Conservation (phyloP, 2,113 vertebrate genomes). For the Gopherus evgoodei region DNA sequence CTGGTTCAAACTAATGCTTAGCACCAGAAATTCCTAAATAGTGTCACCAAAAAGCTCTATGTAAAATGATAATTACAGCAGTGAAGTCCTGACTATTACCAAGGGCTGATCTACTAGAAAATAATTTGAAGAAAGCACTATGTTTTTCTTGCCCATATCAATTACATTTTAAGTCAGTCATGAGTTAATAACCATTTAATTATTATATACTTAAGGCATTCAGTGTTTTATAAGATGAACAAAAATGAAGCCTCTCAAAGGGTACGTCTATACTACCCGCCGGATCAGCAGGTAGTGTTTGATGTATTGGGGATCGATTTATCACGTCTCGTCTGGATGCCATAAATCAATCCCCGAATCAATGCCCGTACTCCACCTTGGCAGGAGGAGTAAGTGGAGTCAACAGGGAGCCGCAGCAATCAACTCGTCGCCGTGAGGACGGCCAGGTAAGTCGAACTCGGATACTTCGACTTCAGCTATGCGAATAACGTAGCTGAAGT, state of each 20-base stretch:
- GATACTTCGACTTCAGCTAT: too few species aligned
- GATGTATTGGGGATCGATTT: too few species aligned
- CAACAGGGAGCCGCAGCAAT: too few species aligned
- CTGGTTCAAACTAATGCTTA: neutral
- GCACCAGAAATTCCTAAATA: neutral
- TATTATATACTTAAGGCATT: neutral
- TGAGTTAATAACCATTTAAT: neutral
- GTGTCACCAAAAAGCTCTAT: rapidly evolving
- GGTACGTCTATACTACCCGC: too few species aligned
- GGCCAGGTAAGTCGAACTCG: too few species aligned
- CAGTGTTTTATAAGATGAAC: neutral
- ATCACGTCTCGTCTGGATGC: too few species aligned
- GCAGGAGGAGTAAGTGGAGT: too few species aligned
- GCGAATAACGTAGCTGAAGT: too few species aligned
- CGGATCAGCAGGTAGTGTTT: too few species aligned
- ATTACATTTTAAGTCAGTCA: rapidly evolving
- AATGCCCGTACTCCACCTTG: too few species aligned
- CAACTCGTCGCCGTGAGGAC: too few species aligned
- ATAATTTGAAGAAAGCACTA: neutral
- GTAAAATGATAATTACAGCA: neutral
- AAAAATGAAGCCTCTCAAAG: neutral
- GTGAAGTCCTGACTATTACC: neutral
- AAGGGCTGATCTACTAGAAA: neutral
- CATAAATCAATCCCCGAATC: too few species aligned
- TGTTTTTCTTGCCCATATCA: neutral